Evolutionary conservation across 2,797 vertebrate species (phyloP).

Genomic region (Enteromius thamalakanensis): DNA sequence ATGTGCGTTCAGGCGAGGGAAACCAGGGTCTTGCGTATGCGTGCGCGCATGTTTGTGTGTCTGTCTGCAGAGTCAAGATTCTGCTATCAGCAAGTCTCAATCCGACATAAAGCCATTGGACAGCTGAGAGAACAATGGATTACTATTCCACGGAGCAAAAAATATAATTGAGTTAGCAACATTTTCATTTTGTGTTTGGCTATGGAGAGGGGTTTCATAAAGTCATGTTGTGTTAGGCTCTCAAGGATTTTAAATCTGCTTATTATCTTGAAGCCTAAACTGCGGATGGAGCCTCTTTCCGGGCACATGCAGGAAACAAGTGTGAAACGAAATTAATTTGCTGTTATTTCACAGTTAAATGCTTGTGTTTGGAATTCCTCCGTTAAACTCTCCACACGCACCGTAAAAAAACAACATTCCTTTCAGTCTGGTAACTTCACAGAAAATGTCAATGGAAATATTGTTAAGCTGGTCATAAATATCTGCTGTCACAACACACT

Average conservation of each 20-base stretch:
- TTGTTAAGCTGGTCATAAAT: constrained; percentile 24
- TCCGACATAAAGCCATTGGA: constrained; percentile 27
- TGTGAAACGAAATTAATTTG: constrained; percentile 29
- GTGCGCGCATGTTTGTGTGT: constrained; percentile 8
- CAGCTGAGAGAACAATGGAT: constrained; percentile 41
- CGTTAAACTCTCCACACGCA: constrained; percentile 6
- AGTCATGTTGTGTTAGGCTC: constrained; percentile 47
- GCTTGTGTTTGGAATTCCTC: constrained; percentile 23
- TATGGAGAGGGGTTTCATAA: constrained; percentile 43
- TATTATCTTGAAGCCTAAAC: constrained; percentile 28
- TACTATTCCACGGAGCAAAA: constrained; percentile 43
- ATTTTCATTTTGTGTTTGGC: constrained; percentile 47
- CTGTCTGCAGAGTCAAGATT: constrained; percentile 50
- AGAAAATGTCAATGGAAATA: constrained; percentile 32
- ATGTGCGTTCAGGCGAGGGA: constrained; percentile 34
- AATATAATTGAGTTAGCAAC: constrained; percentile 53
- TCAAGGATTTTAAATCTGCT: constrained; percentile 26
- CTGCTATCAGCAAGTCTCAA: constrained; percentile 47
- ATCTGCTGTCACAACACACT: background rate
- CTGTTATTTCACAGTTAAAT: constrained; percentile 43
- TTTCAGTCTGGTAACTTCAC: constrained; percentile 26
- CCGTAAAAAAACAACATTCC: constrained; percentile 18
- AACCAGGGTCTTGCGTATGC: constrained; percentile 33
- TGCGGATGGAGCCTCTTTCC: constrained; percentile 26
- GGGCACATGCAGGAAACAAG: constrained; percentile 2